Evolutionary conservation across 2,113 vertebrate genomes (phyloP), one percentile per base, ranked within the genome.

Genomic region (Benitochromis conjunctus): DNA sequence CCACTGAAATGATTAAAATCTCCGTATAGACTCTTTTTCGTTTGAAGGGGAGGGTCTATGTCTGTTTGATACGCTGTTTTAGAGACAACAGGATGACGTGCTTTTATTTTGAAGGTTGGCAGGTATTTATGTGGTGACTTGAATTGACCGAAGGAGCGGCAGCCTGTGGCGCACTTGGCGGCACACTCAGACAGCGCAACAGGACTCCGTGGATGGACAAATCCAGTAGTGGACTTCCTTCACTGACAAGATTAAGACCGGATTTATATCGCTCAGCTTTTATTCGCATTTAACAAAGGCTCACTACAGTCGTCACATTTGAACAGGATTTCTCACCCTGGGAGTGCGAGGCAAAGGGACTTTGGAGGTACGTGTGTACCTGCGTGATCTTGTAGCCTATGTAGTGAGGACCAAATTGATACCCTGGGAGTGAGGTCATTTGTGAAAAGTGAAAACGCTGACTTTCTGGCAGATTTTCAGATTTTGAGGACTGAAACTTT

Each of bases 31-130:
- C 24, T 51, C 24, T 18, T 76, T 76, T 51, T 76, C 9, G 3
- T 51, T 76, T 76, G 6, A 51, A 29, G 71, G 71, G 71, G 71
- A 76, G 71, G 71, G 46, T 76, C 71, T 76, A n/a, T 12, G 46
- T 6, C 18, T 5, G 7, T n/a, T 51, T 6, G 7, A 6, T 18
- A 7, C 16, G 7, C 8, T 53, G 4, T 7, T 19, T 53, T 8
- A 53, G 48, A 53, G 48, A 19, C 21, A 26, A 41, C 34, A 82
- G 62, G 53, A 71, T 51, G 53, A 38, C 3, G 53, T 57, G 54
- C 83, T 79, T 80, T 93, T 92, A 94, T 91, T 93, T 90, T 94
- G 91, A 91, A 90, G 64, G 46, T 26, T 9, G 41, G 3, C 46
- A 51, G 43, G 43, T 51, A 9, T 84, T 21, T 48, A 26, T 18